Percentiles rank a stretch among this genome's conserved stretches.
phyloP scores from a whole-genome alignment of 2,113 vertebrate genomes.

The Myotis lucifugus region DNA sequence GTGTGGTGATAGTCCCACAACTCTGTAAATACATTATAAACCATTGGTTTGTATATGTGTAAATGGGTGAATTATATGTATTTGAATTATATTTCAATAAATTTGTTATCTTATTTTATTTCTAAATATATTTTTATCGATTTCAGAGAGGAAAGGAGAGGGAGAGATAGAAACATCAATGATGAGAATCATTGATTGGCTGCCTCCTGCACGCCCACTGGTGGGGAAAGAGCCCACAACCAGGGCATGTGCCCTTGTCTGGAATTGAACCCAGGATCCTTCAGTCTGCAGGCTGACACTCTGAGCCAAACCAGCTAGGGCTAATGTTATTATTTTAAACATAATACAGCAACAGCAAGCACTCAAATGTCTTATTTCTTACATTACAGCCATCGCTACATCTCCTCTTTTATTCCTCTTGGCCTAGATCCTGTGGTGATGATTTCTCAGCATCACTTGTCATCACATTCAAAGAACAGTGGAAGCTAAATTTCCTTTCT shows the following conservation, averaged over 20 bases:
- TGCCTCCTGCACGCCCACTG: too few species aligned
- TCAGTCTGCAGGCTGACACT: too few species aligned
- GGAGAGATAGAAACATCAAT: too few species aligned
- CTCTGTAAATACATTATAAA: not conserved
- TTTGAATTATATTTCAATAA: slow-evolving; percentile 6
- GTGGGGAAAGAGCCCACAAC: too few species aligned
- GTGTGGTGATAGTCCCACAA: not conserved
- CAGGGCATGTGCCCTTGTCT: too few species aligned
- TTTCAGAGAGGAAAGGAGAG: too few species aligned
- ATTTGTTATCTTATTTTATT: not conserved
- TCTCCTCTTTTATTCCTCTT: not conserved
- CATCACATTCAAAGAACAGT: not conserved
- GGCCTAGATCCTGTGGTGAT: not conserved
- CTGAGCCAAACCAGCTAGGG: too few species aligned
- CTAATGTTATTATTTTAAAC: not conserved
- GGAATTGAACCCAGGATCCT: too few species aligned
- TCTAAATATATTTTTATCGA: too few species aligned
- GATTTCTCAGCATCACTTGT: not conserved
- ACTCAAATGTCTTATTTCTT: not conserved
- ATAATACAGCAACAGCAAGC: not conserved
- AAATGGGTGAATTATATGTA: not conserved
- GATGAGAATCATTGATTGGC: too few species aligned
- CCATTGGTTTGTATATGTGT: not conserved
- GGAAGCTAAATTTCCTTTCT: not conserved
- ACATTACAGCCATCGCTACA: not conserved